Evolutionary conservation across 2,113 vertebrate genomes (phyloP).

Genomic region (Chrysemys picta): DNA sequence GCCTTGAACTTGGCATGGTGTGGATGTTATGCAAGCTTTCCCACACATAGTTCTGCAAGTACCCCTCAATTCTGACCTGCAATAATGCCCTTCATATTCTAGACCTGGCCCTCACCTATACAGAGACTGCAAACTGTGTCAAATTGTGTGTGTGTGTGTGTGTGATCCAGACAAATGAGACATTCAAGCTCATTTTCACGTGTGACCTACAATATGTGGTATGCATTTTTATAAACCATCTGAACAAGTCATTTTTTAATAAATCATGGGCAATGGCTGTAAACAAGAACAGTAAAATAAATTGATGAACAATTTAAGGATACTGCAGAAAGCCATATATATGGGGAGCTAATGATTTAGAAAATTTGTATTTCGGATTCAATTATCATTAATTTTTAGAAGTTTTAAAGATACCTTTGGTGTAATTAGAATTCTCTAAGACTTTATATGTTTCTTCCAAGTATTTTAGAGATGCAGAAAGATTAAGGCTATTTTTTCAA

Average conservation of each 20-base stretch:
- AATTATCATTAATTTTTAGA: conserved; percentile 73
- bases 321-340: conserved; percentile 26
- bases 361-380: conserved; percentile 71
- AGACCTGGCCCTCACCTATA: conserved; percentile 56
- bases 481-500: not conserved
- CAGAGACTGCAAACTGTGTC: conserved; percentile 55
- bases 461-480: conserved; percentile 59
- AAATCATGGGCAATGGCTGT: conserved; percentile 22
- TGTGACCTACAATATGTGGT: conserved; percentile 43
- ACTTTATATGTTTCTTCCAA: conserved; percentile 69
- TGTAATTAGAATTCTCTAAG: conserved; percentile 68
- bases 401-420: conserved; percentile 56
- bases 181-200: not conserved
- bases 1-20: conserved; percentile 70
- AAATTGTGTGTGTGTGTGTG: conserved; percentile 31
- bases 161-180: conserved; percentile 54
- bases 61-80: conserved; percentile 72
- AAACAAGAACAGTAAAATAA: conserved; percentile 12
- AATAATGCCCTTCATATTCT: conserved; percentile 71
- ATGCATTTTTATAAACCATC: conserved; percentile 55
- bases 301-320: conserved; percentile 31
- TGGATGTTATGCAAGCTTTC: conserved; percentile 72
- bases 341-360: conserved; percentile 74
- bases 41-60: conserved; percentile 67
- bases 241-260: conserved; percentile 55